Conservation (phyloP, 2,113 vertebrate species). For the Columbina picui region DNA sequence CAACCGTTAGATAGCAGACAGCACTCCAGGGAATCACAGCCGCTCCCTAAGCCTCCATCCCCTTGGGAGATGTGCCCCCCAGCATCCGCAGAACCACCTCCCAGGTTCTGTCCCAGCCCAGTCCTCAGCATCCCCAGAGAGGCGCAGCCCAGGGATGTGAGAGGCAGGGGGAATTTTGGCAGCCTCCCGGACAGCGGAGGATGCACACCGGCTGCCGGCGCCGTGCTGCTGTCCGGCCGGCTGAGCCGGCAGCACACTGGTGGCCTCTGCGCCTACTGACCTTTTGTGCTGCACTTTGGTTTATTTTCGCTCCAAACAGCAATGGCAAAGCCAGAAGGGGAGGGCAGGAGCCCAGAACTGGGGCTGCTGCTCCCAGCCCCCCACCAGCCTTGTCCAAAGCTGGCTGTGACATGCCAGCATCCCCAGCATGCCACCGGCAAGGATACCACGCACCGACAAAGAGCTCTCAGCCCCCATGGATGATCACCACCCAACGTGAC, state of each 20-base stretch:
- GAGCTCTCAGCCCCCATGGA: neutral
- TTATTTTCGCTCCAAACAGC: neutral
- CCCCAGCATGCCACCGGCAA: fast-evolving
- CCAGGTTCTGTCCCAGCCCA: fast-evolving
- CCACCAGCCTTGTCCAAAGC: neutral
- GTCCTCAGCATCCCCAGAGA: neutral
- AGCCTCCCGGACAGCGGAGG: fast-evolving
- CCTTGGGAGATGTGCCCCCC: fast-evolving
- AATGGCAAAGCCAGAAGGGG: constrained; percentile 9
- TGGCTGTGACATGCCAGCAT: fast-evolving
- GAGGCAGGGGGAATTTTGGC: neutral
- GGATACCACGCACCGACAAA: neutral
- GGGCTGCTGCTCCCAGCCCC: neutral
- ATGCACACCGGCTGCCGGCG: neutral
- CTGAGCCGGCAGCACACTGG: neutral
- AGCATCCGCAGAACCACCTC: neutral
- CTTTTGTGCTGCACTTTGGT: constrained; percentile 13
- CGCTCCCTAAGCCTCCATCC: neutral
- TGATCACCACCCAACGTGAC: neutral
- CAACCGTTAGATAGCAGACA: neutral
- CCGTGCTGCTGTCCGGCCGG: neutral
- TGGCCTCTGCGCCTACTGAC: neutral
- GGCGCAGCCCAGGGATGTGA: fast-evolving
- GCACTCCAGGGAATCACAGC: neutral
- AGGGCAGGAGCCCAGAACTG: neutral